Conservation (phyloP, 2,797 vertebrate species). For the Sphaeramia orbicularis region DNA sequence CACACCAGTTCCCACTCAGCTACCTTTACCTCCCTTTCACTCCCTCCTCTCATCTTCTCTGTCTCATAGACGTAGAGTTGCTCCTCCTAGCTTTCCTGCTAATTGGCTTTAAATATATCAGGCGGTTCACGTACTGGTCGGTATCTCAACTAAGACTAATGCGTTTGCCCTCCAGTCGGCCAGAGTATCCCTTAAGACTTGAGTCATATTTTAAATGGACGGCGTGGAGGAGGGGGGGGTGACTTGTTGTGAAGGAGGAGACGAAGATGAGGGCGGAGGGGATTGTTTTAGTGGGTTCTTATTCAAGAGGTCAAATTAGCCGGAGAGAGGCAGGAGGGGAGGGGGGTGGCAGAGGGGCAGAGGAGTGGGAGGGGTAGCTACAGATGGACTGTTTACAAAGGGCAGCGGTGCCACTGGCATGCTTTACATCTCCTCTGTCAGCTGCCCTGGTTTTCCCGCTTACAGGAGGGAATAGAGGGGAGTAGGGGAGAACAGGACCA, state of each 20-base stretch:
- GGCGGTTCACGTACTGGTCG: slow-evolving; percentile 78
- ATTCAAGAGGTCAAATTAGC: slow-evolving; percentile 82
- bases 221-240: slow-evolving; percentile 20
- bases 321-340: slow-evolving; percentile 35
- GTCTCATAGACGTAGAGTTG: slow-evolving; percentile 39
- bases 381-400: slow-evolving; percentile 78
- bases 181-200: slow-evolving; percentile 75
- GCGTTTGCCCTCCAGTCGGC: slow-evolving; percentile 75
- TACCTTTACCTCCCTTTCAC: neutral
- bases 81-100: slow-evolving; percentile 65
- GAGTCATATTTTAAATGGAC: slow-evolving; percentile 83
- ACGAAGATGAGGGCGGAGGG: slow-evolving; percentile 36
- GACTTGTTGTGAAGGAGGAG: slow-evolving; percentile 41
- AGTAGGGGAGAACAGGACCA: slow-evolving; percentile 25
- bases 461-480: slow-evolving; percentile 48
- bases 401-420: slow-evolving; percentile 73
- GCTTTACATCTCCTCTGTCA: slow-evolving; percentile 78
- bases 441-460: slow-evolving; percentile 71
- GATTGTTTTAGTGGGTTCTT: slow-evolving; percentile 74
- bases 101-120: slow-evolving; percentile 86
- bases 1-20: neutral
- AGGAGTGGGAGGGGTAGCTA: slow-evolving; percentile 55
- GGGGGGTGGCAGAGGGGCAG: slow-evolving; percentile 34
- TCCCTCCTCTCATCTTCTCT: slow-evolving; percentile 28
- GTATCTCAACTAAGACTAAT: slow-evolving; percentile 81